Evolutionary conservation across 2,888 invertebrate species (phyloP).

Genomic region (Rotaria sp.): DNA sequence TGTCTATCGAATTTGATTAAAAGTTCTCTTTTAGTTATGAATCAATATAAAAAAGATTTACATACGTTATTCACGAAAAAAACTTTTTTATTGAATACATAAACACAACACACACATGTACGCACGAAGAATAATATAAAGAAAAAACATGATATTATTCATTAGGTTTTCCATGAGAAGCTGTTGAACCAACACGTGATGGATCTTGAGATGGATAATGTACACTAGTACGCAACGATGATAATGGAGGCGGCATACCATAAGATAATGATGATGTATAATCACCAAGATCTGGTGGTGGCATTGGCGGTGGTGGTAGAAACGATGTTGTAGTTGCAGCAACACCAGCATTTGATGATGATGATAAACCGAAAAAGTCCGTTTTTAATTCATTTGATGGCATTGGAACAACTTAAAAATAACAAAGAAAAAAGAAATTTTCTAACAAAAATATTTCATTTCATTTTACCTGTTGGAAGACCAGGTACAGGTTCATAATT

Average conservation of each 20-base stretch:
- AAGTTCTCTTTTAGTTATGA: too few relatives aligned
- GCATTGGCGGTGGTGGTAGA: not conserved
- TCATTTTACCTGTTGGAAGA: constrained; percentile 12
- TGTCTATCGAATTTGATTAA: too few relatives aligned
- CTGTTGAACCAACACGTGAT: constrained; percentile 9
- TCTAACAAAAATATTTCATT: not conserved
- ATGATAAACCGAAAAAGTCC: constrained; percentile 38
- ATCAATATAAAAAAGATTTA: not conserved
- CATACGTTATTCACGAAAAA: not conserved
- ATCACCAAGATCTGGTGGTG: not conserved
- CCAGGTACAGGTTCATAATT: constrained; percentile 36
- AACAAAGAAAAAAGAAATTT: too few relatives aligned
- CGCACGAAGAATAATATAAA: not conserved
- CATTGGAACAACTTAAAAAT: constrained; percentile 30
- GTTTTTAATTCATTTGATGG: constrained; percentile 36
- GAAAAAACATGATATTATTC: not conserved
- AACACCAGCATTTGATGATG: not conserved
- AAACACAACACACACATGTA: not conserved
- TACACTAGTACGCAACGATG: not conserved
- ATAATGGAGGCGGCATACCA: constrained; percentile 20
- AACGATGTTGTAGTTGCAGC: not conserved
- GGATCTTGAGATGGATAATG: constrained; percentile 30
- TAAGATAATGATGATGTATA: not conserved
- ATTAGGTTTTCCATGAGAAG: not conserved
- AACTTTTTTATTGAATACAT: not conserved